Conservation (phyloP, 2,888 invertebrate species). For the Conops quadrifasciatus region DNA sequence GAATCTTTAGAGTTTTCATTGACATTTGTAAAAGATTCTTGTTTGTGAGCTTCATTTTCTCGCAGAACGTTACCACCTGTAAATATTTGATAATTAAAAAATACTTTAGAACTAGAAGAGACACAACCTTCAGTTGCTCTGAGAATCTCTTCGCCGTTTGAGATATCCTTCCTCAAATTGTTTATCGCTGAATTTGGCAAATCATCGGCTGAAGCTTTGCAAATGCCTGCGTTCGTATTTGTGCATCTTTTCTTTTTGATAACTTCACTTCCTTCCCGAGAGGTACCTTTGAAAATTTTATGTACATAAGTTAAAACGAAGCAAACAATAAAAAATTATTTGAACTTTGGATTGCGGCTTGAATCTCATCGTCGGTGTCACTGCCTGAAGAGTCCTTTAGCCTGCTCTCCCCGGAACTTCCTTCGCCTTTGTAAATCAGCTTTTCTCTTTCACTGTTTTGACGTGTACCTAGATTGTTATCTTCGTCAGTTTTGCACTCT, state of each 20-base stretch:
- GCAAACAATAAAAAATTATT: constrained; percentile 9
- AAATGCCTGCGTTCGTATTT: background rate
- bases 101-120: background rate
- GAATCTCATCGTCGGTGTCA: constrained; percentile 63
- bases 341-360: constrained; percentile 51
- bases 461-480: too few species aligned
- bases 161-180: background rate
- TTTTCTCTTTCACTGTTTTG: too few species aligned
- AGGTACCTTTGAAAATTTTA: background rate
- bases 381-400: constrained; percentile 49
- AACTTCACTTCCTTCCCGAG: too few species aligned
- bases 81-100: constrained; percentile 33
- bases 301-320: too few species aligned
- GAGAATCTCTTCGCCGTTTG: background rate
- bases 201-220: background rate
- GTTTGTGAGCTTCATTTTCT: background rate
- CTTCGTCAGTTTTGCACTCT: background rate
- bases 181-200: background rate
- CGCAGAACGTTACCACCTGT: background rate
- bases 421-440: background rate
- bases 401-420: background rate
- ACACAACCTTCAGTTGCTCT: too few species aligned
- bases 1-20: background rate
- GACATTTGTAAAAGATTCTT: background rate
- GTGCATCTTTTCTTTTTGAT: background rate